A percentile compares a stretch with the other conserved stretches of the same genome.
phyloP scores from a whole-genome alignment of 2,888 invertebrate genomes.

The Linyphia triangularis region DNA sequence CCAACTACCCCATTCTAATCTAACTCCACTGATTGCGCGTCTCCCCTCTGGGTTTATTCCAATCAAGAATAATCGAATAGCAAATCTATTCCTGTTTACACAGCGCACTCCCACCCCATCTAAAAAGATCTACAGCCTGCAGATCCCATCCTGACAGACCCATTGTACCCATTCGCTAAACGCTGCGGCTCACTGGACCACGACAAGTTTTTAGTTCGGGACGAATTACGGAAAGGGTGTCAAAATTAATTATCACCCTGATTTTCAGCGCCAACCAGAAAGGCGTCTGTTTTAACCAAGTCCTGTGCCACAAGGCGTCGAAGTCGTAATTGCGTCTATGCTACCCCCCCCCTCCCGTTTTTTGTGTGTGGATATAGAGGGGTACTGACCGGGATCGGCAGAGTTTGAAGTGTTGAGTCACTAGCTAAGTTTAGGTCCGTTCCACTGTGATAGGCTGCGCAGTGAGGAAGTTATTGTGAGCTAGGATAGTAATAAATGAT shows the following conservation, averaged over 20 bases:
- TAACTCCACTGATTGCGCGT: not conserved
- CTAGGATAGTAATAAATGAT: too few species aligned
- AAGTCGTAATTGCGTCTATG: slow-evolving; percentile 49
- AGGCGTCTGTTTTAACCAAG: slow-evolving; percentile 68
- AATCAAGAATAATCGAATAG: not conserved
- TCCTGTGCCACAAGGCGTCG: slow-evolving; percentile 71
- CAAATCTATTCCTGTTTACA: not conserved
- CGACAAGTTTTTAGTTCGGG: slow-evolving; percentile 8
- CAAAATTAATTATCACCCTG: slow-evolving; percentile 66
- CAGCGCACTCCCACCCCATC: not conserved
- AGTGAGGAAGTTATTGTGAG: not conserved
- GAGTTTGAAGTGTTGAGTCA: not conserved
- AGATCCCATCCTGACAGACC: not conserved
- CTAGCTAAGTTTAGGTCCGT: not conserved
- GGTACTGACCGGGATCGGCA: slow-evolving; percentile 50
- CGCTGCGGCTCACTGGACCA: not conserved
- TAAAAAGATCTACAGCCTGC: not conserved
- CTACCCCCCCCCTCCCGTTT: not conserved
- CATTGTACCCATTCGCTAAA: not conserved
- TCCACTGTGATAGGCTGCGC: not conserved
- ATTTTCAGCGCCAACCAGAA: slow-evolving; percentile 42
- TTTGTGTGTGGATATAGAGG: slow-evolving; percentile 9
- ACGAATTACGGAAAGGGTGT: slow-evolving; percentile 37
- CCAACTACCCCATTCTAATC: not conserved
- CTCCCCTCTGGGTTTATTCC: not conserved